Evolutionary conservation across 2,888 invertebrate genomes (phyloP).

Genomic region (Malacosoma neustria): DNA sequence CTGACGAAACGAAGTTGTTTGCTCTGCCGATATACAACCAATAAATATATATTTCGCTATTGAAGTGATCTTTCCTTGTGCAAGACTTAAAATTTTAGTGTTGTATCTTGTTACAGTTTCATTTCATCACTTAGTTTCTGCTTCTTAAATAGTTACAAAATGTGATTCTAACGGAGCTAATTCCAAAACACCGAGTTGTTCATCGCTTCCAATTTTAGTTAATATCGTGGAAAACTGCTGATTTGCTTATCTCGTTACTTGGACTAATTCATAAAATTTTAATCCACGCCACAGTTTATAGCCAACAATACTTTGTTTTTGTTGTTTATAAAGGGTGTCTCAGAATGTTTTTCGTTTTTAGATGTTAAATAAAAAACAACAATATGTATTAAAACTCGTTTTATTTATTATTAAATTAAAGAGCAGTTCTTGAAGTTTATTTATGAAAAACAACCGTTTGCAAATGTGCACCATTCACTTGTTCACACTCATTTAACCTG

Average conservation of each 20-base stretch:
- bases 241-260: conserved; percentile 14
- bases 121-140: conserved; percentile 3
- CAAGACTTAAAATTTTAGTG: conserved; percentile 6
- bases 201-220: conserved; percentile 15
- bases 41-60: conserved; percentile 7
- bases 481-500: no score
- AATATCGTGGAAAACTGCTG: conserved; percentile 10
- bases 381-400: no score
- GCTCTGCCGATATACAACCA: conserved; percentile 10
- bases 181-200: conserved; percentile 8
- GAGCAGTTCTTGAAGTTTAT: no score
- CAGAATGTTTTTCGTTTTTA: no score
- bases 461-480: no score
- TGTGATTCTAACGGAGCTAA: conserved; percentile 11
- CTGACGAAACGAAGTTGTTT: conserved; percentile 9
- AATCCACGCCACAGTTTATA: conserved; percentile 9
- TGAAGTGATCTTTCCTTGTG: conserved; percentile 10
- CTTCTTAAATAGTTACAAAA: no score
- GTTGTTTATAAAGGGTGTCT: conserved; percentile 15
- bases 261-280: conserved; percentile 11
- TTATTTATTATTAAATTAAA: no score
- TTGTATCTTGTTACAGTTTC: conserved; percentile 10
- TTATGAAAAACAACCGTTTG: no score
- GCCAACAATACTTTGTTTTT: conserved; percentile 3
- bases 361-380: no score